These are phyloP conservation scores for Echinometra lucunter DNA, from an alignment of 53 echinoderm and acorn worm species.

Conservation along the genomic window DNA sequence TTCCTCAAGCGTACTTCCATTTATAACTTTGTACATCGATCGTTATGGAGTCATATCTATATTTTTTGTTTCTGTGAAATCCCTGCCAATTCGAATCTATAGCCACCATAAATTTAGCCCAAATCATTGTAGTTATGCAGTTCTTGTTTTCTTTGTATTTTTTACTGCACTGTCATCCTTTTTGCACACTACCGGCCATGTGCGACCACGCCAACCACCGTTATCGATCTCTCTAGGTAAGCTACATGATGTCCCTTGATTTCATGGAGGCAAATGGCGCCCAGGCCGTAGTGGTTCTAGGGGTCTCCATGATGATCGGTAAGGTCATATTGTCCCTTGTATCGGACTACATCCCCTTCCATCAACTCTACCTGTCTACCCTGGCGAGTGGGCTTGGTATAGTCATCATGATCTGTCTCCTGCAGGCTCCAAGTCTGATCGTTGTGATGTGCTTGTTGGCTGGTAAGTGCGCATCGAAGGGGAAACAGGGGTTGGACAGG, in stretches of 20 bases:
- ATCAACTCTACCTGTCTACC: constrained; percentile 73
- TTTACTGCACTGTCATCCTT: not conserved
- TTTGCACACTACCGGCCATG: too few species aligned
- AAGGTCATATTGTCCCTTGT: constrained; percentile 73
- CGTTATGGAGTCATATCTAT: too few species aligned
- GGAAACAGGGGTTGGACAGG: too few species aligned
- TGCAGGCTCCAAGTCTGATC: not conserved
- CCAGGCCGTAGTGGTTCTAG: constrained; percentile 77
- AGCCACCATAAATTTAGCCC: too few species aligned
- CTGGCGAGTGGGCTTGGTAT: constrained; percentile 74
- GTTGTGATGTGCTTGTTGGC: constrained; percentile 17
- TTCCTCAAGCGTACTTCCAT: too few species aligned
- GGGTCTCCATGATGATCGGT: constrained; percentile 73
- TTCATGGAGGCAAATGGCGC: constrained; percentile 70
- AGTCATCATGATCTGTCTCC: constrained; percentile 41
- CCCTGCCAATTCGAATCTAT: too few species aligned
- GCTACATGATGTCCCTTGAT: constrained; percentile 79
- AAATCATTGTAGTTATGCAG: not conserved
- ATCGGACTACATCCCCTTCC: constrained; percentile 76
- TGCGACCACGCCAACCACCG: not conserved
- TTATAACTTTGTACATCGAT: too few species aligned
- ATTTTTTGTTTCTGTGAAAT: too few species aligned
- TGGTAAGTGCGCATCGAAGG: not conserved
- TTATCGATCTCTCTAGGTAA: constrained; percentile 61
- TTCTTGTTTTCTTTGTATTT: not conserved